Evolutionary conservation across 2,113 vertebrate species (phyloP).

Genomic region (Ptychochromis oligacanthus): DNA sequence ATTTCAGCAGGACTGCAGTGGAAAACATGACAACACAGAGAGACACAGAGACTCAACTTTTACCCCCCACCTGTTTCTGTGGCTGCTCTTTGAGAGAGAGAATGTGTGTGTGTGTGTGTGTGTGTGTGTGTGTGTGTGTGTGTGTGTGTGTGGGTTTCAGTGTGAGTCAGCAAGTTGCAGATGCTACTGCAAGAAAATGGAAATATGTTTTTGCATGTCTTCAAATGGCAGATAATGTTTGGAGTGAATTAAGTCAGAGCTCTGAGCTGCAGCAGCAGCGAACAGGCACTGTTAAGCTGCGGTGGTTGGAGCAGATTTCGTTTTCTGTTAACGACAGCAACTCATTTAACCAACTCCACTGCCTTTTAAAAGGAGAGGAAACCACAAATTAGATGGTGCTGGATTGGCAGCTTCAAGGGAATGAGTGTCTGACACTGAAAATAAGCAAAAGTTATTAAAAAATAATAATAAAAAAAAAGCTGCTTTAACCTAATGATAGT

Average conservation of each 20-base stretch:
- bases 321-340: background rate
- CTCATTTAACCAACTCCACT: background rate
- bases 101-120: too few species aligned
- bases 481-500: background rate
- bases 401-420: background rate
- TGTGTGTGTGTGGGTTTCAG: constrained; percentile 22
- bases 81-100: background rate
- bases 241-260: background rate
- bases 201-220: background rate
- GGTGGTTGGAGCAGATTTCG: background rate
- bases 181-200: background rate
- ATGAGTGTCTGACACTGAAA: background rate
- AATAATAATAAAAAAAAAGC: too few species aligned
- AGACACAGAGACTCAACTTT: background rate
- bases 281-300: background rate
- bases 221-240: background rate
- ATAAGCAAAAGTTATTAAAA: too few species aligned
- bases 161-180: constrained; percentile 54
- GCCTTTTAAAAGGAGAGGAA: background rate
- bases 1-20: constrained; percentile 5
- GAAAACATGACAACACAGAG: constrained; percentile 41
- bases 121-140: background rate
- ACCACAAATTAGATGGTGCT: background rate
- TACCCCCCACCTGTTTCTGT: constrained; percentile 16
- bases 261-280: background rate